These are phyloP conservation scores for Larimichthys crocea DNA, from an alignment of 2,113 vertebrate genomes.

Conservation along the genomic window DNA sequence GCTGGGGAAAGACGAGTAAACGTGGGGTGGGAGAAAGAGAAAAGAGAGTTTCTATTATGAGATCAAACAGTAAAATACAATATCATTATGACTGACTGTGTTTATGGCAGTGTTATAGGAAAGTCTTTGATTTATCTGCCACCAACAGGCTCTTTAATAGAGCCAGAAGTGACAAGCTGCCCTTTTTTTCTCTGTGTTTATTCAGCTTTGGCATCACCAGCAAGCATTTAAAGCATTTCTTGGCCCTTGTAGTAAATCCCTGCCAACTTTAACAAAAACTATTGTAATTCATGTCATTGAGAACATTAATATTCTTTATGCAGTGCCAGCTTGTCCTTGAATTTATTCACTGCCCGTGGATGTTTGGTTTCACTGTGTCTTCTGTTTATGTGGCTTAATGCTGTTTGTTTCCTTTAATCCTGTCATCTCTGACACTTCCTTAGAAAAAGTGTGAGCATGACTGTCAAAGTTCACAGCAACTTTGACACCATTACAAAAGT, in stretches of 20 bases:
- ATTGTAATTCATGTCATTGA: neutral
- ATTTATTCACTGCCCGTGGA: constrained; percentile 8
- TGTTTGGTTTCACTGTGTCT: accelerated
- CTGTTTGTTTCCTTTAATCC: neutral
- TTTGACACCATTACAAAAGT: neutral
- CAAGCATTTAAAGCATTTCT: neutral
- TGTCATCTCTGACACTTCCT: constrained; percentile 10
- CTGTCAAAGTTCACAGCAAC: neutral
- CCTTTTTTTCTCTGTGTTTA: neutral
- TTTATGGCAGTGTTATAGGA: neutral
- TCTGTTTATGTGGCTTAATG: neutral
- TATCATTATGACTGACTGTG: neutral
- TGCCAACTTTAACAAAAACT: constrained; percentile 11
- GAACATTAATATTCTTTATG: neutral
- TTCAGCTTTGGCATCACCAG: constrained; percentile 1
- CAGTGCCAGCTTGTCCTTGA: neutral
- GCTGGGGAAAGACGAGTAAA: constrained; percentile 77
- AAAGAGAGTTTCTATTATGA: constrained; percentile 13
- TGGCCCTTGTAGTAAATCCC: neutral
- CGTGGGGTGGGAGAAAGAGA: neutral
- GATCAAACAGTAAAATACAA: neutral
- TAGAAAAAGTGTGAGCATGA: neutral
- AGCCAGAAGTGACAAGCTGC: neutral
- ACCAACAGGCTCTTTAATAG: neutral
- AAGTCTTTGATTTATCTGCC: neutral